These are phyloP conservation scores for Anthophora plumipes DNA, from an alignment of 2,888 invertebrate genomes.

Conservation along the genomic window DNA sequence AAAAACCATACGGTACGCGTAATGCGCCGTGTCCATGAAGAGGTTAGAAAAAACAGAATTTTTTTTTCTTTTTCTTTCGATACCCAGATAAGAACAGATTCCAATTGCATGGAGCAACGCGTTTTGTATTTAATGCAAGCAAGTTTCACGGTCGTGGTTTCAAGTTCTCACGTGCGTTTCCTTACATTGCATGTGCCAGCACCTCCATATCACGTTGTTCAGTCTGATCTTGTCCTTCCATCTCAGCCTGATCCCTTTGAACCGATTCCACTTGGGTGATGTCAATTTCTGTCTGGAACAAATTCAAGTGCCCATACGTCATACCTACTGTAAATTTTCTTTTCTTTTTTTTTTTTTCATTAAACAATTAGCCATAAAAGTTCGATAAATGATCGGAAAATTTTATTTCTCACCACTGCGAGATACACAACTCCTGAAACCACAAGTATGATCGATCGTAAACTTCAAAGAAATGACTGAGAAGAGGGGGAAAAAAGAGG, in stretches of 20 bases:
- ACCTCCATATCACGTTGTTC: conserved; percentile 99
- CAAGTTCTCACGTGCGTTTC: conserved; percentile 58
- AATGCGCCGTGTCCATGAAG: too few species aligned
- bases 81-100: too few species aligned
- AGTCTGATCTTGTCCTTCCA: conserved; percentile 99
- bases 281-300: conserved; percentile 97
- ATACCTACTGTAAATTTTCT: conserved; percentile 63
- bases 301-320: conserved; percentile 77
- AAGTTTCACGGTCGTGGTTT: neutral
- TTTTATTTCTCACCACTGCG: too few species aligned
- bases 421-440: too few species aligned
- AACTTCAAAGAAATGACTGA: neutral
- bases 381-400: neutral
- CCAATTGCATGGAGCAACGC: neutral
- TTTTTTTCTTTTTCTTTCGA: too few species aligned
- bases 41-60: too few species aligned
- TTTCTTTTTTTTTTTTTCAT: too few species aligned
- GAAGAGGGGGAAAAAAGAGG: too few species aligned
- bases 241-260: conserved; percentile 97
- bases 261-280: conserved; percentile 99
- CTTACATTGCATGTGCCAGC: conserved; percentile 99
- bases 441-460: neutral
- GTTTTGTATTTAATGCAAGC: neutral
- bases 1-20: too few species aligned
- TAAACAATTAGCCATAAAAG: too few species aligned